Percentiles rank a stretch among this genome's conserved stretches.
Evolutionary conservation across 2,113 vertebrate genomes (phyloP).

Genomic region (Cynopterus brachyotis): DNA sequence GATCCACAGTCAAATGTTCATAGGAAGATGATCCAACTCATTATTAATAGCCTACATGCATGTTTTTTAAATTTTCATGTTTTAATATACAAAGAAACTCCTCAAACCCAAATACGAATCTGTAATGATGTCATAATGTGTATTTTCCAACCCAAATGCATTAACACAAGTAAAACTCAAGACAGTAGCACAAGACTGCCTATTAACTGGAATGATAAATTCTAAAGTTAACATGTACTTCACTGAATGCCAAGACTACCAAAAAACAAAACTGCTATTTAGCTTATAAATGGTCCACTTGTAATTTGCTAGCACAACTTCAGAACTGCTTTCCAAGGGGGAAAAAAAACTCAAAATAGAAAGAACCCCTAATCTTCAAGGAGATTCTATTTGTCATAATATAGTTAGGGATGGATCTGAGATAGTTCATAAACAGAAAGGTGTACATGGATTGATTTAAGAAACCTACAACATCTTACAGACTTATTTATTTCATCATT

Average conservation of each 20-base stretch:
- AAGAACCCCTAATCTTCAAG: not conserved
- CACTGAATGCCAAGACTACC: not conserved
- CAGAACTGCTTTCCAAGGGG: not conserved
- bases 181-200: not conserved
- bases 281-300: not conserved
- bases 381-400: not conserved
- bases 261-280: not conserved
- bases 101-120: not conserved
- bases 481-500: not conserved
- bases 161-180: not conserved
- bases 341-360: not conserved
- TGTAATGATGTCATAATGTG: no score
- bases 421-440: not conserved
- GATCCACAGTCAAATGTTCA: not conserved
- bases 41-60: not conserved
- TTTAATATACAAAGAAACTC: not conserved
- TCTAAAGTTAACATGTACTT: not conserved
- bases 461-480: not conserved
- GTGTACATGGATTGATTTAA: not conserved
- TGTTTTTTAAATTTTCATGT: not conserved
- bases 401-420: not conserved
- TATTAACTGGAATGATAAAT: not conserved
- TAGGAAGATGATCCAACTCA: not conserved
- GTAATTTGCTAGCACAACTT: not conserved
- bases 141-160: not conserved